A percentile compares a stretch with the other conserved stretches of the same genome.
Conservation (phyloP, 2,113 vertebrate species). For the Piliocolobus tephrosceles region DNA sequence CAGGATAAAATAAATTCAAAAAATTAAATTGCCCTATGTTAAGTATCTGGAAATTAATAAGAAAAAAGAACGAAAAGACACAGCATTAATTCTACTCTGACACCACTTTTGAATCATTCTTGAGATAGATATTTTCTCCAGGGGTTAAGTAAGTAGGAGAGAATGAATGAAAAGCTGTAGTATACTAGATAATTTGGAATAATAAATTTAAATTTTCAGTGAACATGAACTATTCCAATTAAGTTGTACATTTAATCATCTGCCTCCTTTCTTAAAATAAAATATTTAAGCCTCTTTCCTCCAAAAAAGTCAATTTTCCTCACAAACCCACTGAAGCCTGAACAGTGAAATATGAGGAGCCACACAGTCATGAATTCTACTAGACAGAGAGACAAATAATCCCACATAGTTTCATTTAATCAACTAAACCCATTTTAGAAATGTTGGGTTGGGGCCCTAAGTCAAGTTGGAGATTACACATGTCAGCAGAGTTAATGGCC, state of each 20-base stretch:
- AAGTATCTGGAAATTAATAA: constrained; percentile 20
- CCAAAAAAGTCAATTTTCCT: constrained; percentile 11
- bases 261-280: constrained; percentile 38
- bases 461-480: constrained; percentile 48
- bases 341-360: constrained; percentile 56
- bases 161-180: constrained; percentile 32
- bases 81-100: not conserved
- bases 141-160: not conserved
- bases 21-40: not conserved
- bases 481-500: constrained; percentile 51
- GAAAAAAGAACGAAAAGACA: not conserved
- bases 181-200: constrained; percentile 10
- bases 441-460: constrained; percentile 22
- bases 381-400: constrained; percentile 48
- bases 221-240: constrained; percentile 61
- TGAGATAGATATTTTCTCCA: constrained; percentile 7
- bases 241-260: constrained; percentile 56
- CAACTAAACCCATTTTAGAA: constrained; percentile 48
- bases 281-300: constrained; percentile 44
- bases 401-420: constrained; percentile 55
- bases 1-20: not conserved
- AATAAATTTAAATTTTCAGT: constrained; percentile 59
- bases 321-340: constrained; percentile 28
- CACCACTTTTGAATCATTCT: not conserved
- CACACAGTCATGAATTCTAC: constrained; percentile 53